Evolutionary conservation across 2,888 invertebrate genomes (phyloP).

Genomic region (Tetrapedia diversipes): DNA sequence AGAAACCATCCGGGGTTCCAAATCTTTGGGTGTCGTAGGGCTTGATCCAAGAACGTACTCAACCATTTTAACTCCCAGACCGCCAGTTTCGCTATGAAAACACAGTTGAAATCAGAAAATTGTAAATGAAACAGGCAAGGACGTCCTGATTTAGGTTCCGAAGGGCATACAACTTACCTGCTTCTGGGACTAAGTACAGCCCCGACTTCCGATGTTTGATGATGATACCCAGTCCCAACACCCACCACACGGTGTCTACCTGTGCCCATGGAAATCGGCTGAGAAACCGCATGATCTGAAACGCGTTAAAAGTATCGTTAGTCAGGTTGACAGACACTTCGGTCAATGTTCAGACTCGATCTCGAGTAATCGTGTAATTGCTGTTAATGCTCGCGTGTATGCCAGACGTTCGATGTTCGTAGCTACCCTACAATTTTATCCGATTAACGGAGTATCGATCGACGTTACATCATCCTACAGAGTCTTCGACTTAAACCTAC

Average conservation of each 20-base stretch:
- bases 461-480: background rate
- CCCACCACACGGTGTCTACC: conserved; percentile 87
- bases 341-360: background rate
- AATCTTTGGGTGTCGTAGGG: conserved; percentile 86
- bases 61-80: conserved; percentile 98
- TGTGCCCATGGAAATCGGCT: conserved; percentile 90
- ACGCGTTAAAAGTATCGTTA: conserved; percentile 56
- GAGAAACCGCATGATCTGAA: conserved; percentile 88
- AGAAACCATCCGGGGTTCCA: conserved; percentile 80
- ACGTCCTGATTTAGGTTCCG: no score
- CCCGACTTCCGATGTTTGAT: conserved; percentile 81
- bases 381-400: background rate
- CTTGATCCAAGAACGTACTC: conserved; percentile 98
- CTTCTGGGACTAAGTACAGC: conserved; percentile 82
- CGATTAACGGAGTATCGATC: conserved; percentile 2
- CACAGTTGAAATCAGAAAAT: conserved; percentile 17
- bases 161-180: no score
- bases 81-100: conserved; percentile 90
- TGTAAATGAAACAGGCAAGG: background rate
- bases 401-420: background rate
- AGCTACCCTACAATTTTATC: background rate
- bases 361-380: conserved; percentile 16
- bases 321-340: background rate
- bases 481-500: background rate
- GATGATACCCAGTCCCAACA: conserved; percentile 84